Evolutionary conservation across 1,140 invertebrate species (phyloP).

Genomic region (Pseudoatta argentina): DNA sequence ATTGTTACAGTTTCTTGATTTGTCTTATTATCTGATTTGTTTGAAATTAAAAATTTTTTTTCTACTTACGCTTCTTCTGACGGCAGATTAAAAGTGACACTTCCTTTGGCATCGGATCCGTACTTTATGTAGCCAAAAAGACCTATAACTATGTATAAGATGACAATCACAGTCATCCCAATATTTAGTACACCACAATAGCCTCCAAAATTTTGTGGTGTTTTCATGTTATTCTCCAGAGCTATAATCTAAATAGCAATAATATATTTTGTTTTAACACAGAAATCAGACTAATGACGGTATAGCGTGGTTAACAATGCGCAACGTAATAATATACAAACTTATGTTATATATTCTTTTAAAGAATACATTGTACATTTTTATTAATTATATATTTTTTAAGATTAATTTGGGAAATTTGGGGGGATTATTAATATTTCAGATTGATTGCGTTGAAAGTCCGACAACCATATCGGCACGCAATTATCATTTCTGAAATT

Average conservation of each 20-base stretch:
- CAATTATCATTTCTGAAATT: too few relatives aligned
- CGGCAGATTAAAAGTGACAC: constrained; percentile 92
- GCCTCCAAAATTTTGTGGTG: constrained; percentile 90
- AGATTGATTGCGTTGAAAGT: too few relatives aligned
- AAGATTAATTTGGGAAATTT: too few relatives aligned
- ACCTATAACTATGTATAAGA: constrained; percentile 92
- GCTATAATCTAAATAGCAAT: constrained; percentile 90
- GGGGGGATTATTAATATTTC: too few relatives aligned
- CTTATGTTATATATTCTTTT: too few relatives aligned
- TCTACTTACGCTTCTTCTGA: constrained; percentile 76
- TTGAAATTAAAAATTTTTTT: constrained; percentile 7
- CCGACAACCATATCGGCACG: too few relatives aligned
- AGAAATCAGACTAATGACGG: too few relatives aligned
- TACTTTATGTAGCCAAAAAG: constrained; percentile 95
- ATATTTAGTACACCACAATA: constrained; percentile 92
- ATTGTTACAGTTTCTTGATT: neutral
- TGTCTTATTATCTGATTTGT: neutral
- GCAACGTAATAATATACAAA: too few relatives aligned
- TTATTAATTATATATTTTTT: too few relatives aligned
- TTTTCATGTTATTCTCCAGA: constrained; percentile 95
- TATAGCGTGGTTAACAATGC: too few relatives aligned
- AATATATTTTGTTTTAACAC: neutral
- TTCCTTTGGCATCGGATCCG: constrained; percentile 88
- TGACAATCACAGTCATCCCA: constrained; percentile 91
- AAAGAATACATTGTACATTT: too few relatives aligned